Evolutionary conservation across 2,888 invertebrate genomes (phyloP).

Genomic region (Cyaniris semiargus): DNA sequence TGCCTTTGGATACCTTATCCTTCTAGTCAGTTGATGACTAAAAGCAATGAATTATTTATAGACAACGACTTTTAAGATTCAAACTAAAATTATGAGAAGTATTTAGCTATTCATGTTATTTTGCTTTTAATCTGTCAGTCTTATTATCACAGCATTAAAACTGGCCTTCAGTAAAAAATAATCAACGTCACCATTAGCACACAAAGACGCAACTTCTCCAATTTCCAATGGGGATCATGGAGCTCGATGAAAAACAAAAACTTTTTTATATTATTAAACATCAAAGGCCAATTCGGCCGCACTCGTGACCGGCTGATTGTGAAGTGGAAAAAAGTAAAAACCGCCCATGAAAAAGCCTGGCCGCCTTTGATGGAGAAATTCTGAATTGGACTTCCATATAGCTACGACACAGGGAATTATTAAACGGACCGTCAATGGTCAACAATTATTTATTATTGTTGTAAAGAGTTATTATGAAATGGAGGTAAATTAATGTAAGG

Average conservation of each 20-base stretch:
- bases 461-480: no score
- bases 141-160: neutral
- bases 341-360: constrained; percentile 21
- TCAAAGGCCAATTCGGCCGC: constrained; percentile 26
- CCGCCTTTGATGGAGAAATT: constrained; percentile 18
- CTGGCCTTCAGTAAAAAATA: neutral
- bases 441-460: neutral
- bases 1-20: neutral
- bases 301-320: constrained; percentile 27
- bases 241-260: constrained; percentile 28
- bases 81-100: no score
- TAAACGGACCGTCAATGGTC: neutral
- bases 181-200: neutral
- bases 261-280: constrained; percentile 27
- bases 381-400: constrained; percentile 15
- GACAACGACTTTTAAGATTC: no score
- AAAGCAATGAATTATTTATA: no score
- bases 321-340: constrained; percentile 25
- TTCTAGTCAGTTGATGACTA: no score
- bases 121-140: neutral
- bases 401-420: constrained; percentile 2
- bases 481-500: no score
- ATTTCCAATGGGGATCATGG: constrained; percentile 11
- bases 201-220: constrained; percentile 7
- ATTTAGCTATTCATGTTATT: no score